Percentiles rank a stretch among this genome's conserved stretches.
These are phyloP conservation scores for Scomberomorus guttatus DNA, from an alignment of 2,797 vertebrate genomes.

Conservation along the genomic window DNA sequence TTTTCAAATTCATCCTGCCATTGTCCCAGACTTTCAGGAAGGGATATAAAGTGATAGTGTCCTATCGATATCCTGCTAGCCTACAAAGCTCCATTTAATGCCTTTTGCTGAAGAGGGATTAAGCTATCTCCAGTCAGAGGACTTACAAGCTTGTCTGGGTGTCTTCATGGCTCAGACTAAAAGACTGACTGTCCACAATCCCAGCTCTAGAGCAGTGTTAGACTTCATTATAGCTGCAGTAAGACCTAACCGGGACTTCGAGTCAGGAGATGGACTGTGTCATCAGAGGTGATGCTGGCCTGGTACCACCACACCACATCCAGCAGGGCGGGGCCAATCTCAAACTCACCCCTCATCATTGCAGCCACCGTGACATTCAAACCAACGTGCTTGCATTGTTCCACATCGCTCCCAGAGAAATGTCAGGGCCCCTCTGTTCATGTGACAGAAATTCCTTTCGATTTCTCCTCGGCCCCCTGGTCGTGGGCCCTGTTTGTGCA, in stretches of 20 bases:
- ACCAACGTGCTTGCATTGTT: conserved; percentile 65
- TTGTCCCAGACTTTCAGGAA: background rate
- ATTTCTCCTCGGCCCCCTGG: conserved; percentile 31
- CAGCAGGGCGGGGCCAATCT: conserved; percentile 3
- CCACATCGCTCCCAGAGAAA: conserved; percentile 48
- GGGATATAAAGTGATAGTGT: conserved; percentile 4
- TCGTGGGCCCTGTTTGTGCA: conserved; percentile 31
- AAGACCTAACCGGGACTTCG: background rate
- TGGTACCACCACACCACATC: conserved; percentile 17
- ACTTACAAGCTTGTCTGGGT: background rate
- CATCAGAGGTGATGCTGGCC: background rate
- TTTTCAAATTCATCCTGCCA: conserved; percentile 27
- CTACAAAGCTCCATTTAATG: conserved; percentile 16
- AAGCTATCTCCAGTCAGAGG: background rate
- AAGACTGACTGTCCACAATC: background rate
- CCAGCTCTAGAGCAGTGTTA: background rate
- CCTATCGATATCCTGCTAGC: conserved; percentile 2
- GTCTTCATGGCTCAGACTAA: conserved; percentile 10
- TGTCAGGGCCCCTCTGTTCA: conserved; percentile 64
- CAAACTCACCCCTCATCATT: conserved; percentile 22
- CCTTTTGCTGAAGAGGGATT: background rate
- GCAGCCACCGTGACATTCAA: conserved; percentile 64
- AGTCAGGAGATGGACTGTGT: background rate
- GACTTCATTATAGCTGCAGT: background rate
- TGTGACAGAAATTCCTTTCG: conserved; percentile 53